A percentile compares a stretch with the other conserved stretches of the same genome.
Conservation (phyloP, 30 jellyfish, hydroid and myxozoan species). For the Aurelia aurita complex sp. Pacific region DNA sequence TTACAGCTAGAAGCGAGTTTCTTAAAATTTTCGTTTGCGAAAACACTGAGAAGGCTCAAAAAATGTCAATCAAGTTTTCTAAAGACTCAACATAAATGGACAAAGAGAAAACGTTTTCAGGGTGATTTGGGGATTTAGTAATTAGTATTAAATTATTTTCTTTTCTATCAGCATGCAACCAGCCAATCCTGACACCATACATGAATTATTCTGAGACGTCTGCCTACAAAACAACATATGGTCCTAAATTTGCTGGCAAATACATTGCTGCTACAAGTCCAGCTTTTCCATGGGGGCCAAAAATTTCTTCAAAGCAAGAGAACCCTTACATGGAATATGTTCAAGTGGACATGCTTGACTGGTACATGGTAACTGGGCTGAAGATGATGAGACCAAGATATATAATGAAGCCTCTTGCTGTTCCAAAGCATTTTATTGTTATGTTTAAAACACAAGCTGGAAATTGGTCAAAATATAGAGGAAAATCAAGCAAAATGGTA, state of each 20-base stretch:
- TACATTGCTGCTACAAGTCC: constrained; percentile 26
- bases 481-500: background rate
- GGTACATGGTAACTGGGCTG: constrained; percentile 10
- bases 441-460: background rate
- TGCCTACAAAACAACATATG: constrained; percentile 13
- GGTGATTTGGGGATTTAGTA: too few relatives aligned
- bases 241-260: constrained; percentile 7
- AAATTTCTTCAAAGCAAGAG: background rate
- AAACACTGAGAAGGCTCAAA: too few relatives aligned
- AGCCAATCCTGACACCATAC: constrained; percentile 32
- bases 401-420: constrained; percentile 8
- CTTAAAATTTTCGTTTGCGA: too few relatives aligned
- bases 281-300: constrained; percentile 46
- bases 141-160: background rate
- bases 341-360: constrained; percentile 28
- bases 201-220: constrained; percentile 45
- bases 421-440: constrained; percentile 22
- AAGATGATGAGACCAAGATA: constrained; percentile 26
- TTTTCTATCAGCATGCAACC: constrained; percentile 15
- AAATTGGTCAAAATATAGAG: constrained; percentile 24
- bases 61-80: too few relatives aligned
- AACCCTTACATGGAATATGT: constrained; percentile 9
- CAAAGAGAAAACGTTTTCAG: too few relatives aligned
- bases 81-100: too few relatives aligned
- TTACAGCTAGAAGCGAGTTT: too few relatives aligned